Conservation (phyloP, 2,113 vertebrate genomes). For the Prinia subflava region DNA sequence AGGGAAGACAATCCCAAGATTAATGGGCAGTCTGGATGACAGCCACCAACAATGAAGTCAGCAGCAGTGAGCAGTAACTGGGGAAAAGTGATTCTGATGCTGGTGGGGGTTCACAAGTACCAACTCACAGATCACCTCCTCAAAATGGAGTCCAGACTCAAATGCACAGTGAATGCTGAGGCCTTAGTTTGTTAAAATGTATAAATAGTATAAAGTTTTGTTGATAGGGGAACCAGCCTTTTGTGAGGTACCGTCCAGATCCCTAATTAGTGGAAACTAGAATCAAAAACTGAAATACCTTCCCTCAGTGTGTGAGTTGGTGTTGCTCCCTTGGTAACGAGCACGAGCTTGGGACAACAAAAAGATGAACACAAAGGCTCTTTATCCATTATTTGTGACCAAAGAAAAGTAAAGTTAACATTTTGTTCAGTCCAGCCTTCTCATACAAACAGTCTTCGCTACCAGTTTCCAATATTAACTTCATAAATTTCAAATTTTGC, state of each 20-base stretch:
- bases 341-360: rapidly evolving
- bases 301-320: neutral
- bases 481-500: neutral
- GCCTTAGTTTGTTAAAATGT: neutral
- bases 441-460: neutral
- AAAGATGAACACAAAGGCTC: neutral
- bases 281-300: neutral
- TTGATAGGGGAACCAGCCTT: neutral
- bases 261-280: neutral
- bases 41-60: neutral
- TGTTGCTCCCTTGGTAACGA: rapidly evolving
- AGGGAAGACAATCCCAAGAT: neutral
- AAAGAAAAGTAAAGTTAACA: neutral
- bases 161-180: neutral
- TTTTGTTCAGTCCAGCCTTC: neutral
- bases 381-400: neutral
- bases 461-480: neutral
- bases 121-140: neutral
- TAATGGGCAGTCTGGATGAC: neutral
- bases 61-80: neutral
- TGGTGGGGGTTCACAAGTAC: neutral
- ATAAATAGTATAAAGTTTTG: neutral
- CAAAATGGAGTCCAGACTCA: neutral
- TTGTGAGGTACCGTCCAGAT: neutral
- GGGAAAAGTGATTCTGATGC: neutral